These are phyloP conservation scores for Caiman crocodilus DNA, from an alignment of 2,797 vertebrate genomes.

Conservation along the genomic window DNA sequence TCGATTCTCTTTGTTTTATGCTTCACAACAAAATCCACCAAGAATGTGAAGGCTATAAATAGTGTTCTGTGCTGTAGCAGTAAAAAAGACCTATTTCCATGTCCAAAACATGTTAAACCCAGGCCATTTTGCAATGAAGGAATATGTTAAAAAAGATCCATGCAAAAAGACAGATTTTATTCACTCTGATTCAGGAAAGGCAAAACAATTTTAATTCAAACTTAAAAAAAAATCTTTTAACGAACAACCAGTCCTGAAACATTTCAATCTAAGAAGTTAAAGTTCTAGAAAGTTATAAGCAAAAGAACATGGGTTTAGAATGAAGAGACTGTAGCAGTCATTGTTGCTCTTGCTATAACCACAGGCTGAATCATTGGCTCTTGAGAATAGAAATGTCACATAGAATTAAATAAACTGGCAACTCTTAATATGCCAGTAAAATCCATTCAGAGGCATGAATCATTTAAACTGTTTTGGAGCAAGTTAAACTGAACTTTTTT, in stretches of 20 bases:
- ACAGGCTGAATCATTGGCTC: constrained; percentile 12
- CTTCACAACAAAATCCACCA: not conserved
- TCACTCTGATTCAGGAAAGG: not conserved
- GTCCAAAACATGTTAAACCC: not conserved
- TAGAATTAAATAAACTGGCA: constrained; percentile 21
- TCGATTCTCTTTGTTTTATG: no score
- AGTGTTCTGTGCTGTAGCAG: not conserved
- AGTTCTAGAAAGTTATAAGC: not conserved
- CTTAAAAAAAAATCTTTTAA: not conserved
- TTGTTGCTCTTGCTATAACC: not conserved
- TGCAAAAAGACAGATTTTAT: not conserved
- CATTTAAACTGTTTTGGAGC: constrained; percentile 8
- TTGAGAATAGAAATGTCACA: constrained; percentile 1
- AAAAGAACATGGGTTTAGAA: constrained; percentile 38
- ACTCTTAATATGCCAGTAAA: not conserved
- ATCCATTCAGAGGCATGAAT: constrained; percentile 3
- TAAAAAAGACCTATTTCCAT: not conserved
- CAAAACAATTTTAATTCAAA: not conserved
- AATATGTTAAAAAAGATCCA: not conserved
- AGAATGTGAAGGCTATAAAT: not conserved
- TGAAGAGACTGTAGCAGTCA: constrained; percentile 5
- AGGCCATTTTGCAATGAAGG: not conserved
- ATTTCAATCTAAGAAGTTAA: constrained; percentile 5
- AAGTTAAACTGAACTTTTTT: not conserved
- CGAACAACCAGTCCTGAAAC: not conserved